Evolutionary conservation across 2,888 invertebrate genomes (phyloP).

Genomic region (Pheosia gnoma): DNA sequence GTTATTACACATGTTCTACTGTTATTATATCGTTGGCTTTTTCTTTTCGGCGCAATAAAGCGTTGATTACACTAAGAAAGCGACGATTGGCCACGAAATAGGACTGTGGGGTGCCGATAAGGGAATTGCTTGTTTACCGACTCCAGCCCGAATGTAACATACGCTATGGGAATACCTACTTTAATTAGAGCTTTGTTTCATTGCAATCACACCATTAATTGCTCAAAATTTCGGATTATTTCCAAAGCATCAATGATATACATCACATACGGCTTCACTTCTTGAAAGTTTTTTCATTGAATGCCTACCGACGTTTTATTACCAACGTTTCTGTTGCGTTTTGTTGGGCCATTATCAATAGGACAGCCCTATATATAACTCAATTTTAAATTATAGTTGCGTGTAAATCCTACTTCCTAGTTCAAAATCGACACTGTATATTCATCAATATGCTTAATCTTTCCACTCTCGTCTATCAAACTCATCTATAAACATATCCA

Average conservation of each 20-base stretch:
- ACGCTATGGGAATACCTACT: neutral
- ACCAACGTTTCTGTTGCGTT: too few species aligned
- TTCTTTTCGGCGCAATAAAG: conserved; percentile 76
- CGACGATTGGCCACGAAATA: conserved; percentile 64
- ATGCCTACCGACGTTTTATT: too few species aligned
- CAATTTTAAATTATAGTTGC: too few species aligned
- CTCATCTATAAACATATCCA: conserved; percentile 28
- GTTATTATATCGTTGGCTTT: conserved; percentile 73
- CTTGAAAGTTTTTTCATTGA: too few species aligned
- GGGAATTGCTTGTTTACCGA: conserved; percentile 48
- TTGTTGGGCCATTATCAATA: too few species aligned
- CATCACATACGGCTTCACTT: too few species aligned
- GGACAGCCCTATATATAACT: too few species aligned
- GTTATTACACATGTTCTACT: conserved; percentile 70
- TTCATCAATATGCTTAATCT: neutral
- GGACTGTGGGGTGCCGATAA: conserved; percentile 71
- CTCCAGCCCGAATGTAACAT: conserved; percentile 33
- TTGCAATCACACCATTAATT: too few species aligned
- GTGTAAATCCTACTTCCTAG: neutral
- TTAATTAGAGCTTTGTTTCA: too few species aligned
- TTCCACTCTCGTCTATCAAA: neutral
- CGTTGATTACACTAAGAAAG: conserved; percentile 73
- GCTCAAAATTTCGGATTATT: too few species aligned
- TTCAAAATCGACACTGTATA: neutral
- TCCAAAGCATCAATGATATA: too few species aligned